phyloP scores from a whole-genome alignment of 2,888 invertebrate species.

The Chrysomela aeneicollis region DNA sequence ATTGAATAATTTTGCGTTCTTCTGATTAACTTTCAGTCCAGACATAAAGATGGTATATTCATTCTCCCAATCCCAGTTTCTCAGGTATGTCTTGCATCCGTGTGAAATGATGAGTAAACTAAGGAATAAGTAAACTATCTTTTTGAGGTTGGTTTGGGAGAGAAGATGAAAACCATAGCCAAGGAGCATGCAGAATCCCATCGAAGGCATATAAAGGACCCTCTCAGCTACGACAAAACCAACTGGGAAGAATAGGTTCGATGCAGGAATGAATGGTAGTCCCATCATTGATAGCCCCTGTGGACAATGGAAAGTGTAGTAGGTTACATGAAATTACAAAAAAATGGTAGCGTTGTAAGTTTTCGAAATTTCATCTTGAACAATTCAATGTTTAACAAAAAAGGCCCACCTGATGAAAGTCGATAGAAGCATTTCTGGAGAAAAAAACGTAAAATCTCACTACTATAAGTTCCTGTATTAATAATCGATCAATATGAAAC shows the following conservation, averaged over 20 bases:
- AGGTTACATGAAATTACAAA: too few species aligned
- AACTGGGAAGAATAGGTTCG: conserved; percentile 96
- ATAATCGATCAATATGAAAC: too few species aligned
- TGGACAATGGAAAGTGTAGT: conserved; percentile 48
- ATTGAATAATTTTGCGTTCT: conserved; percentile 95
- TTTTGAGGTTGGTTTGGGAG: conserved; percentile 68
- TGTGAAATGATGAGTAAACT: conserved; percentile 76
- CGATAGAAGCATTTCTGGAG: too few species aligned
- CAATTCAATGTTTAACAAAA: too few species aligned
- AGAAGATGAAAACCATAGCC: conserved; percentile 85
- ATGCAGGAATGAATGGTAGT: conserved; percentile 93
- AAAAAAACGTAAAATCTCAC: too few species aligned
- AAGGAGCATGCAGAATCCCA: conserved; percentile 94
- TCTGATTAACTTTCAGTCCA: conserved; percentile 84
- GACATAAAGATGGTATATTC: conserved; percentile 95
- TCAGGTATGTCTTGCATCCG: conserved; percentile 82
- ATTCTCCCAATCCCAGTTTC: conserved; percentile 93
- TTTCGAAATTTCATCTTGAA: too few species aligned
- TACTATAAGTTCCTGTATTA: too few species aligned
- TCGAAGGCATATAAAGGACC: conserved; percentile 94
- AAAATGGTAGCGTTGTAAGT: too few species aligned
- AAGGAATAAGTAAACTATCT: conserved; percentile 67
- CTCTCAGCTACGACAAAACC: conserved; percentile 97
- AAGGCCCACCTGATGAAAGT: too few species aligned
- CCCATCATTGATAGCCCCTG: conserved; percentile 87